Conservation (phyloP, 2,888 invertebrate genomes). For the Rhingia campestris region DNA sequence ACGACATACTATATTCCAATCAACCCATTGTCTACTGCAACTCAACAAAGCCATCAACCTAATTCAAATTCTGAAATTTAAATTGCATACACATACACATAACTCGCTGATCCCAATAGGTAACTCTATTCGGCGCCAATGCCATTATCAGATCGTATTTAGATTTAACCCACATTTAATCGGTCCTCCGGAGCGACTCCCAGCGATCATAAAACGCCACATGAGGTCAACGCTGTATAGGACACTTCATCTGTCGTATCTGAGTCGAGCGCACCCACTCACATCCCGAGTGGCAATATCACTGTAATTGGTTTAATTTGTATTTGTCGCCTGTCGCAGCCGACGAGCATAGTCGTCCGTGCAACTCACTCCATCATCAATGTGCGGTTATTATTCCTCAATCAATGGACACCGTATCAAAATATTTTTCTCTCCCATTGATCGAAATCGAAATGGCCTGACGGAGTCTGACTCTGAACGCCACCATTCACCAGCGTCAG, state of each 20-base stretch:
- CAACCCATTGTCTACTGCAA: background rate
- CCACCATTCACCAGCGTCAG: conserved; percentile 23
- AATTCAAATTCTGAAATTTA: conserved; percentile 51
- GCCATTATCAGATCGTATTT: conserved; percentile 69
- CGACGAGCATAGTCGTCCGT: conserved; percentile 32
- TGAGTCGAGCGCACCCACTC: conserved; percentile 53
- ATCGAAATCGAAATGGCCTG: conserved; percentile 36
- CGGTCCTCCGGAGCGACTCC: conserved; percentile 49
- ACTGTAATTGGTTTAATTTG: conserved; percentile 72
- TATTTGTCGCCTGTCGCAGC: conserved; percentile 72
- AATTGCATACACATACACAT: conserved; percentile 24
- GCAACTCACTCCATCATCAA: conserved; percentile 68
- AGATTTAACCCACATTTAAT: conserved; percentile 72
- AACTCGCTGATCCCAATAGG: conserved; percentile 12
- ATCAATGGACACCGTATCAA: conserved; percentile 67
- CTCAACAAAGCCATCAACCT: conserved; percentile 48
- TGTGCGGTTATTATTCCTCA: conserved; percentile 62
- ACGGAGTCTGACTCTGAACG: conserved; percentile 21
- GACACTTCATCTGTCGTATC: conserved; percentile 19
- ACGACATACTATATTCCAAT: conserved; percentile 1
- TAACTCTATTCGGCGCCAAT: conserved; percentile 71
- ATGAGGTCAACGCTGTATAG: conserved; percentile 59
- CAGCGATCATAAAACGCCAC: conserved; percentile 53
- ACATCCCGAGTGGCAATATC: conserved; percentile 39
- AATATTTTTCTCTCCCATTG: conserved; percentile 70